Evolutionary conservation across 2,797 vertebrate species (phyloP), one percentile per base, ranked within the genome.

Genomic region (Zenarchopterus dispar): DNA sequence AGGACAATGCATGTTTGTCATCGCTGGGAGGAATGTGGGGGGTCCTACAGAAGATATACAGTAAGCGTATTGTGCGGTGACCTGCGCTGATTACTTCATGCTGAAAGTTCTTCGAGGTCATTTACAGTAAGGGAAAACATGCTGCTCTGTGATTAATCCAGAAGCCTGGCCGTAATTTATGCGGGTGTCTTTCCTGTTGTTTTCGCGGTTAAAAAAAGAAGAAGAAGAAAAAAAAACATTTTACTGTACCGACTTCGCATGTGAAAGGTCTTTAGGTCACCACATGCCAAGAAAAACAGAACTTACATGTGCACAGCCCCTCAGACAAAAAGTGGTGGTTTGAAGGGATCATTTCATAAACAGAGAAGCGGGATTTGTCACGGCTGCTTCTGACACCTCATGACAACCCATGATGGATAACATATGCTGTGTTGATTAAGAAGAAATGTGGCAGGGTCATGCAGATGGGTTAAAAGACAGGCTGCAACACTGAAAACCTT

Each of bases 1-100:
- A 58, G 67, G 80, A 88, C 84, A 90, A 86, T 78, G 78, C 66
- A 62, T 85, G 71, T 84, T 81, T 85, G 81, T 84, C 74, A 86
- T 84, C 75, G 64, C 49, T 67, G 66, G 44, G 53, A 75, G 68
- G 57, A 59, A 22, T 26, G 22, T 21, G 21, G 48, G 45, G 28
- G 16, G 57, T 26, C 43, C 43, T 31, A 42, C 54, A 62, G 69
- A 50, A 82, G 51, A 77, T 78, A 70, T 82, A 84, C 77, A 86
- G 74, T 74, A 64, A 65, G 75, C 1, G 43, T 77, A 70, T 76
- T 88, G 71, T 85, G 81, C 51, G 21, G 51, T 67, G 44, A 48
- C 15, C 24, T 45, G 48, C 7, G 17, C 22, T 54, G 73, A 73
- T 62, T 66, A 65, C 78, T 75, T 60, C 67, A 63, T 67, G 59